Base-by-base conservation (phyloP, 2,888 invertebrate species). In the Ormyrus pomaceus region DNA sequence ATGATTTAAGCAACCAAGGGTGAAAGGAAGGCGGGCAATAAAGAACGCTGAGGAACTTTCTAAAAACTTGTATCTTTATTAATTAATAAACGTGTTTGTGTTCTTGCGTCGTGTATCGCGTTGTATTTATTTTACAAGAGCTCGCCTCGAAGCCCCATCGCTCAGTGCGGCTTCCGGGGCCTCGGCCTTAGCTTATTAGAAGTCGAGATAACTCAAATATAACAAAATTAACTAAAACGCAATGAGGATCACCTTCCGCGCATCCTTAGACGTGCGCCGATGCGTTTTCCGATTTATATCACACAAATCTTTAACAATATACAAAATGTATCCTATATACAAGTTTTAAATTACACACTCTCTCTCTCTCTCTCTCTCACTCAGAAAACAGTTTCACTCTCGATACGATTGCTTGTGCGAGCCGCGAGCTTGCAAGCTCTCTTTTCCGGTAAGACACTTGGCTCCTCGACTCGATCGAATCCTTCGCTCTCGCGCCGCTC, bases 261-360 rank as follows among this genome's bases (percentile, higher is more conserved):
- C 61, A n/a, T 48, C n/a, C 45, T 5, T 5, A 48, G 46, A 5
- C 53, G 62, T 48, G 59, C 34, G 75, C 71, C 76, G 77, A 79
- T 76, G 72, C 73, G 80, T 55, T 66, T 74, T 59, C 68, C 68
- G 89, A 89, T 90, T 90, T 89, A 89, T 90, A 90, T 90, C 90
- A 90, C 90, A 90, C 90, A 90, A 90, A 90, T 89, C 90, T 90
- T 90, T 90, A 90, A 90, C 90, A 90, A 90, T 90, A 90, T 90
- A 90, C 90, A 90, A 90, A 90, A 90, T 90, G 90, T 89, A 89
- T 85, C 50, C 88, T 90, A 90, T 90, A 87, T 90, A 90, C 90
- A 90, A 86, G 88, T 89, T 90, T 34, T 90, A 89, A 90, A 90
- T 90, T 90, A 90, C 89, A 90, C 85, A 86, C 34, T 4, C 34